These are phyloP conservation scores for Conus ventricosus DNA, from an alignment of 1,140 invertebrate genomes.

Conservation along the genomic window DNA sequence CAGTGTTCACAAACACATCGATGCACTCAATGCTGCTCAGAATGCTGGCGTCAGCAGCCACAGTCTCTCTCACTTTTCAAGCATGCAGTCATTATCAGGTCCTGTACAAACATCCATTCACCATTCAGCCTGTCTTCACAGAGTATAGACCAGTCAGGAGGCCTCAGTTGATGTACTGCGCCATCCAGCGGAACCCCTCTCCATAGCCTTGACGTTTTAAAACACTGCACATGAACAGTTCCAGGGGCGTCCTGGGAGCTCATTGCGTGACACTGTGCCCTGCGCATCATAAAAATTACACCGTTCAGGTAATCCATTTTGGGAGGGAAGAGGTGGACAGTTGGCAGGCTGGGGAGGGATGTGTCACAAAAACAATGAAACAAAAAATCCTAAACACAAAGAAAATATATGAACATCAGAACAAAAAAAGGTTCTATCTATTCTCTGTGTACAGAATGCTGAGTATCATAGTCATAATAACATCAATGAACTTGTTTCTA, in stretches of 20 bases:
- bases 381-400: no score
- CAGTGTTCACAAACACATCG: not conserved
- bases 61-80: not conserved
- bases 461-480: no score
- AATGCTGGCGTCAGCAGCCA: slow-evolving; percentile 6
- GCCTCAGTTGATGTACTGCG: slow-evolving; percentile 76
- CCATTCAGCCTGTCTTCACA: slow-evolving; percentile 10
- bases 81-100: not conserved
- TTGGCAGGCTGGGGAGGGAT: no score
- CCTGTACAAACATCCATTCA: slow-evolving; percentile 1
- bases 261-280: slow-evolving; percentile 91
- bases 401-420: no score
- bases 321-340: no score
- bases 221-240: slow-evolving; percentile 99
- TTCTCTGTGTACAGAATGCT: no score
- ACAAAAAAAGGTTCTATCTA: no score
- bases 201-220: slow-evolving; percentile 99
- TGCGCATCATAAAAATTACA: slow-evolving; percentile 75
- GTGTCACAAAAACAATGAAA: no score
- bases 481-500: no score
- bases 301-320: no score
- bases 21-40: not conserved
- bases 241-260: slow-evolving; percentile 94
- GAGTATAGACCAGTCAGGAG: not conserved
- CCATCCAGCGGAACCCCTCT: slow-evolving; percentile 99